Evolutionary conservation across 2,113 vertebrate genomes (phyloP).

Genomic region (Mustela lutreola): DNA sequence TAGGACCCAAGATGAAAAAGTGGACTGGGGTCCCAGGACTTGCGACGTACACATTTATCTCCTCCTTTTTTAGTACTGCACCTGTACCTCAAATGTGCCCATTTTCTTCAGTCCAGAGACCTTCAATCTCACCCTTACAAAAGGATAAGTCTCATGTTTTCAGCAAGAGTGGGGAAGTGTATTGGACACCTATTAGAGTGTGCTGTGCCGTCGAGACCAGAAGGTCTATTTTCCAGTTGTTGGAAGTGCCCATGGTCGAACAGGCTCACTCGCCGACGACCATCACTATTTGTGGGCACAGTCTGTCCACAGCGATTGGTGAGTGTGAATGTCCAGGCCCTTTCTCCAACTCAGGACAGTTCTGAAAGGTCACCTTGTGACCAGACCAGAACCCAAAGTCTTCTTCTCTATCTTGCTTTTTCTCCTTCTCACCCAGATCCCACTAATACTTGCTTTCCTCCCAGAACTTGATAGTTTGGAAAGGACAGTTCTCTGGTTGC

Average conservation of each 20-base stretch:
- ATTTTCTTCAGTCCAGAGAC: not conserved
- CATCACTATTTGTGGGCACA: not conserved
- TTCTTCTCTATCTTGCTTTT: not conserved
- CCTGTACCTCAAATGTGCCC: not conserved
- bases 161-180: not conserved
- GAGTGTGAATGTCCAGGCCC: not conserved
- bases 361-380: not conserved
- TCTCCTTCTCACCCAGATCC: not conserved
- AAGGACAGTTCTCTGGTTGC: not conserved
- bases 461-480: not conserved
- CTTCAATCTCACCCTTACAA: not conserved
- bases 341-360: not conserved
- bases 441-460: not conserved
- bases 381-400: not conserved
- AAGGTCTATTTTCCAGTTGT: not conserved
- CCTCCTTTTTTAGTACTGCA: not conserved
- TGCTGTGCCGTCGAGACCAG: not conserved
- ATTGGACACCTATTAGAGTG: not conserved
- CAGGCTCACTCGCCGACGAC: not conserved
- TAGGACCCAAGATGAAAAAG: not conserved
- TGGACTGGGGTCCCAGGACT: not conserved
- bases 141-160: not conserved
- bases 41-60: not conserved
- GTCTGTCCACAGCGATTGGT: not conserved
- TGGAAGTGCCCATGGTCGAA: not conserved